Evolutionary conservation across 2,113 vertebrate genomes (phyloP).

Genomic region (Cyphomyrus plagiostoma): DNA sequence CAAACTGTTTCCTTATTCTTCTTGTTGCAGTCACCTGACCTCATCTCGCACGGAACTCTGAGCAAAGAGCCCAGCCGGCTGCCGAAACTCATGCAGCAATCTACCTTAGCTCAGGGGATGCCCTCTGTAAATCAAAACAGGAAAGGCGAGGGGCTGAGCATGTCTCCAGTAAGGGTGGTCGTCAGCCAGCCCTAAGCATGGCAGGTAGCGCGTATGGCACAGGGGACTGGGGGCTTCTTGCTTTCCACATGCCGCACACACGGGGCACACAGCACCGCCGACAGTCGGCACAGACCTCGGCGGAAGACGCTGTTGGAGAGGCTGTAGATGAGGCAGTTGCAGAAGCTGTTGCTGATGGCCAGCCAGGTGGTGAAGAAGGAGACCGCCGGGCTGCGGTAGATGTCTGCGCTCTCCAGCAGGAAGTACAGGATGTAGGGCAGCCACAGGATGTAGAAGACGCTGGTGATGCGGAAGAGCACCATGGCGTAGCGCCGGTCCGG

Average conservation of each 20-base stretch:
- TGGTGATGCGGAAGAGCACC: slow-evolving; percentile 48
- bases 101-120: not conserved
- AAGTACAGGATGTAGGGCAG: slow-evolving; percentile 89
- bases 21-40: not conserved
- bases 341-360: slow-evolving; percentile 92
- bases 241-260: slow-evolving; percentile 62
- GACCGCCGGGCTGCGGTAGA: slow-evolving; percentile 65
- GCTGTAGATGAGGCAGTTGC: slow-evolving; percentile 92
- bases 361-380: slow-evolving; percentile 90
- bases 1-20: not conserved
- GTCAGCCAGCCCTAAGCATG: slow-evolving; percentile 50
- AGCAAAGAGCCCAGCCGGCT: not conserved
- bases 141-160: not conserved
- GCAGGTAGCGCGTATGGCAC: slow-evolving; percentile 54
- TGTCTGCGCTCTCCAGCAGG: slow-evolving; percentile 76
- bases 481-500: slow-evolving; percentile 82
- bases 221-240: slow-evolving; percentile 62
- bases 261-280: slow-evolving; percentile 57
- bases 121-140: not conserved
- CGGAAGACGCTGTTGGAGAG: slow-evolving; percentile 90
- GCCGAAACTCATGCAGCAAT: not conserved
- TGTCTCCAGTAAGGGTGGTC: not conserved
- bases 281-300: slow-evolving; percentile 74
- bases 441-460: slow-evolving; percentile 88
- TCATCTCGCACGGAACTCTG: not conserved